Percentiles rank a stretch among this genome's conserved stretches.
phyloP scores from a whole-genome alignment of 2,113 vertebrate species.

The Ictalurus furcatus region DNA sequence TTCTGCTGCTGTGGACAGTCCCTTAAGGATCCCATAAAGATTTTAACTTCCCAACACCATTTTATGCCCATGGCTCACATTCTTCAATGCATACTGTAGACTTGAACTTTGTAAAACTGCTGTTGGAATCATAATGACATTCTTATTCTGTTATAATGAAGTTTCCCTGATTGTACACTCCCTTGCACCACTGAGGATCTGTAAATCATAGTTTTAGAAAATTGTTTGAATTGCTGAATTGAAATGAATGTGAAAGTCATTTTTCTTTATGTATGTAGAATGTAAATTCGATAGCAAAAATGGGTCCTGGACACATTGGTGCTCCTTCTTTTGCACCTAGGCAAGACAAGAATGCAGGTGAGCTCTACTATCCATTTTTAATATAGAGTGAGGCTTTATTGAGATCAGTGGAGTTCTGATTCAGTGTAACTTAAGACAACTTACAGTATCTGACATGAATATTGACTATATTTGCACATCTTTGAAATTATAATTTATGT shows the following conservation, averaged over 20 bases:
- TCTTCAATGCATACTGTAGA: not conserved
- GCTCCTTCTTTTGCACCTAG: slow-evolving; percentile 49
- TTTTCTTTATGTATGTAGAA: slow-evolving; percentile 49
- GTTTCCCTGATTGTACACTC: not conserved
- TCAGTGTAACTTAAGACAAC: not conserved
- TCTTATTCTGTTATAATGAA: not conserved
- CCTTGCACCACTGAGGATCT: not conserved
- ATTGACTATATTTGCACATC: not conserved
- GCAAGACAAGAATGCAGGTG: slow-evolving; percentile 62
- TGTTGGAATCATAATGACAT: not conserved
- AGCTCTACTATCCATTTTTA: not conserved
- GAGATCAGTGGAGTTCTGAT: not conserved
- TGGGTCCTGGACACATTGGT: slow-evolving; percentile 80
- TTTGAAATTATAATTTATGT: not conserved
- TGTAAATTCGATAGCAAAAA: slow-evolving; percentile 32
- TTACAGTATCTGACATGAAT: not conserved
- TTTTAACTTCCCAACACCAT: not conserved
- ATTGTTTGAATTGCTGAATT: not conserved
- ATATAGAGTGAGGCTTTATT: not conserved
- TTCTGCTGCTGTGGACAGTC: too few relatives aligned
- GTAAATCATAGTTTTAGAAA: not conserved
- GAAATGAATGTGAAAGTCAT: not conserved
- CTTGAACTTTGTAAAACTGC: not conserved
- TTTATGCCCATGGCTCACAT: not conserved
- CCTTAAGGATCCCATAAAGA: too few relatives aligned